Evolutionary conservation across 2,888 invertebrate species (phyloP), one percentile per base, ranked within the genome.

Genomic region (Pandemis cinnamomeana): DNA sequence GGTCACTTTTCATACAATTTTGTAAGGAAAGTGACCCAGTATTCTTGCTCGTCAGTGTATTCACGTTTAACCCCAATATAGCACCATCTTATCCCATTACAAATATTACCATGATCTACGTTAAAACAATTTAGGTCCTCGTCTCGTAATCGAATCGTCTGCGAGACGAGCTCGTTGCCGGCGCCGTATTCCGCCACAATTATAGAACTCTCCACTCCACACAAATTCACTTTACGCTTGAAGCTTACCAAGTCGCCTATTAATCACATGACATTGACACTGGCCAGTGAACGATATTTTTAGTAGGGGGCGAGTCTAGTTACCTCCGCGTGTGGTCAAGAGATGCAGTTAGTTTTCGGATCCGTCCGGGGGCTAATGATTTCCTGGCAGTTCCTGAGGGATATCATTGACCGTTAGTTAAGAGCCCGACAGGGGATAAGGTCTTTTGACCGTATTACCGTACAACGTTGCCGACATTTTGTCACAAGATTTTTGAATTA

Each of bases 41-140:
- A 36, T 36, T 36, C 4, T 36, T 36, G 27, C 27, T 36, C 27
- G 4, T 36, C 1, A 46, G 5, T 44, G 10, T 7, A 11, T 46
- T 10, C 46, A 0, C 46, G 11, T 46, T 46, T n/a, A n/a, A 7
- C 55, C 15, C 55, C 58, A 20, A 27, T 27, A 11, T 27, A 7
- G 10, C 11, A 27, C 8, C 55, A 7, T 2, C 5, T 11, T 46
- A 46, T 61, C 13, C 41, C 41, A 61, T 61, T 61, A 41, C 5
- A 61, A 61, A 67, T 20, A 62, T 72, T 67, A 36, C 79, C 81
- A 82, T 84, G 87, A 88, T 89, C 88, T 85, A 84, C 84, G 82
- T 81, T 91, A 90, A 92, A 92, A 90, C 91, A 92, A 92, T 92
- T 92, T 91, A 86, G 86, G 81, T 82, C 85, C 83, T 87, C 86